Conservation (phyloP, 2,888 invertebrate genomes). For the Brachylomia viminalis region DNA sequence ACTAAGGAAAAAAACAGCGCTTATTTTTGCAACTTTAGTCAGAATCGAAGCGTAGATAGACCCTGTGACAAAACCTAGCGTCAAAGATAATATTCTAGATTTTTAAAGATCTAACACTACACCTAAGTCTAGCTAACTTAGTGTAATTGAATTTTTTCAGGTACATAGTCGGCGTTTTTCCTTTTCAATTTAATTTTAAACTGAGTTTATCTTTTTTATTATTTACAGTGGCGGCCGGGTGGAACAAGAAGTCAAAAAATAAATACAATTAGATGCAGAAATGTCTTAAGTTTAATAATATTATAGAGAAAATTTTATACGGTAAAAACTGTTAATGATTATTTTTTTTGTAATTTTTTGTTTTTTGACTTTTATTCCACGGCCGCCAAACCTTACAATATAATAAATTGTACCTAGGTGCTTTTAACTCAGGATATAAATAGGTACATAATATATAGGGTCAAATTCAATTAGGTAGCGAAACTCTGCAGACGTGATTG, state of each 20-base stretch:
- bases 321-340: conserved; percentile 5
- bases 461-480: too few relatives aligned
- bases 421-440: conserved; percentile 71
- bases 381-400: conserved; percentile 58
- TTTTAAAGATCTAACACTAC: conserved; percentile 84
- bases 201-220: conserved; percentile 72
- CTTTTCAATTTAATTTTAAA: conserved; percentile 68
- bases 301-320: conserved; percentile 26
- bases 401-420: conserved; percentile 87
- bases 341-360: not conserved
- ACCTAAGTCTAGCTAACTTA: conserved; percentile 86
- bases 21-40: conserved; percentile 61
- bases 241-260: conserved; percentile 73
- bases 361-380: conserved; percentile 60
- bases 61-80: conserved; percentile 88
- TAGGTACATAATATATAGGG: conserved; percentile 46
- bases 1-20: conserved; percentile 50
- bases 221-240: conserved; percentile 79
- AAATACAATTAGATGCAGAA: conserved; percentile 26
- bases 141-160: conserved; percentile 89
- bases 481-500: too few relatives aligned
- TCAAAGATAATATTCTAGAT: conserved; percentile 85
- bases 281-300: conserved; percentile 17
- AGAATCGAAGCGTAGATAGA: conserved; percentile 83
- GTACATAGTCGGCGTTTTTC: conserved; percentile 88